phyloP scores from a whole-genome alignment of 1,140 invertebrate genomes.

The Hetaerina americana region DNA sequence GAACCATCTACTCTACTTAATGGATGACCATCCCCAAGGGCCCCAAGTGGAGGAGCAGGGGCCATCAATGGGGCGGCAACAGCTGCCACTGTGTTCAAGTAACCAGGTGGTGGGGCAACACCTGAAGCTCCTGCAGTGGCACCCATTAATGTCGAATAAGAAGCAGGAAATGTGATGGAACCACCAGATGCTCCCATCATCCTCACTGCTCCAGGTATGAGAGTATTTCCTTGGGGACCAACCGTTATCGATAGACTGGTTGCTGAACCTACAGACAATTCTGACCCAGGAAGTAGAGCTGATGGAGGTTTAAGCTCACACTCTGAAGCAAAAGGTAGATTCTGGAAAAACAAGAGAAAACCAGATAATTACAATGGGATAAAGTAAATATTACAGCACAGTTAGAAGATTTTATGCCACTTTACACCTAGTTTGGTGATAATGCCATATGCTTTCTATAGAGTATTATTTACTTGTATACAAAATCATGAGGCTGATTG shows the following conservation, averaged over 20 bases:
- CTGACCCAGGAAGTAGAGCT: background rate
- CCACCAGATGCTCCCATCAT: background rate
- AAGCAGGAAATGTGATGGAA: background rate
- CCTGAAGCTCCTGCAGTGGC: constrained; percentile 14
- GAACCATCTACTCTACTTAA: background rate
- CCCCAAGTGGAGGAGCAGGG: background rate
- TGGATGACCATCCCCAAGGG: background rate
- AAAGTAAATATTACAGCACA: constrained; percentile 22
- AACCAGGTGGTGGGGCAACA: background rate
- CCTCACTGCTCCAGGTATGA: background rate
- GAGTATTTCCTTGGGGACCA: background rate
- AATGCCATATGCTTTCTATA: no score
- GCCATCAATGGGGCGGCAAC: background rate
- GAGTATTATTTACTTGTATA: no score
- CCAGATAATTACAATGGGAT: background rate
- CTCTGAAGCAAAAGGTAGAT: constrained; percentile 50
- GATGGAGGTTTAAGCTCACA: constrained; percentile 48
- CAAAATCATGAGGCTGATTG: no score
- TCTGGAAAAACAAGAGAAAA: constrained; percentile 27
- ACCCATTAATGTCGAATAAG: constrained; percentile 2
- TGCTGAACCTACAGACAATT: background rate
- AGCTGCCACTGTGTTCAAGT: background rate
- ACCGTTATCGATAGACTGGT: background rate
- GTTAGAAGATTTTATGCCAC: constrained; percentile 3
- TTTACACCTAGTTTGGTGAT: no score